A percentile compares a stretch with the other conserved stretches of the same genome.
Evolutionary conservation across 2,888 invertebrate species (phyloP).

Genomic region (Eupeodes latifasciatus): DNA sequence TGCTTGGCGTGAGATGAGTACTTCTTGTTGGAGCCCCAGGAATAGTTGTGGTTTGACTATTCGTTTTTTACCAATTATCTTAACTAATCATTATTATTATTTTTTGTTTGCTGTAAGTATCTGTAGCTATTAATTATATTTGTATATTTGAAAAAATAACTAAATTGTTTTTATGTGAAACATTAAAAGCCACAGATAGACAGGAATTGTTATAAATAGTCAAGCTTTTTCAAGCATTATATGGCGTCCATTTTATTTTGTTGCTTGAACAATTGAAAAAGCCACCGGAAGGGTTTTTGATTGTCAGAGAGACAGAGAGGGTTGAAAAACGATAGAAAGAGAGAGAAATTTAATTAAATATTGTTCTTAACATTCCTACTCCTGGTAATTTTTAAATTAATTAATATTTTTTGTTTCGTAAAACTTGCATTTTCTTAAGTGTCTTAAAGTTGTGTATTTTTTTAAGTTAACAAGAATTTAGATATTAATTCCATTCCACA

Average conservation of each 20-base stretch:
- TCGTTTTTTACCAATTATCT: slow-evolving; percentile 67
- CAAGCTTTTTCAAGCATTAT: slow-evolving; percentile 31
- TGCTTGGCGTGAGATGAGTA: slow-evolving; percentile 83
- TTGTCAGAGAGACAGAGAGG: neutral
- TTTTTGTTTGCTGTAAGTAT: slow-evolving; percentile 47
- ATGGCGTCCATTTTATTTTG: slow-evolving; percentile 70
- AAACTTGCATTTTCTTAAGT: neutral
- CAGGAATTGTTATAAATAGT: slow-evolving; percentile 26
- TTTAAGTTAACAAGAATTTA: no score
- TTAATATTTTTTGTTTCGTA: no score
- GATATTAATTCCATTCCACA: no score
- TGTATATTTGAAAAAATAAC: slow-evolving; percentile 35
- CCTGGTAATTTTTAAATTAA: neutral
- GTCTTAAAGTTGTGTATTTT: no score
- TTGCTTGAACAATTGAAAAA: slow-evolving; percentile 2
- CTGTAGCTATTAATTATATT: slow-evolving; percentile 41
- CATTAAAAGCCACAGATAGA: slow-evolving; percentile 67
- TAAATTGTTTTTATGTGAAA: slow-evolving; percentile 26
- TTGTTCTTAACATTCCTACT: neutral
- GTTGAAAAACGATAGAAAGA: neutral
- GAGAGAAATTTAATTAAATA: neutral
- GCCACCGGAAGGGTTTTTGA: neutral
- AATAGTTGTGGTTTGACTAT: slow-evolving; percentile 70
- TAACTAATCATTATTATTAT: slow-evolving; percentile 58
- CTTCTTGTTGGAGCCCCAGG: slow-evolving; percentile 65